Conservation (phyloP, 2,797 vertebrate species). For the Ciconia nigra region DNA sequence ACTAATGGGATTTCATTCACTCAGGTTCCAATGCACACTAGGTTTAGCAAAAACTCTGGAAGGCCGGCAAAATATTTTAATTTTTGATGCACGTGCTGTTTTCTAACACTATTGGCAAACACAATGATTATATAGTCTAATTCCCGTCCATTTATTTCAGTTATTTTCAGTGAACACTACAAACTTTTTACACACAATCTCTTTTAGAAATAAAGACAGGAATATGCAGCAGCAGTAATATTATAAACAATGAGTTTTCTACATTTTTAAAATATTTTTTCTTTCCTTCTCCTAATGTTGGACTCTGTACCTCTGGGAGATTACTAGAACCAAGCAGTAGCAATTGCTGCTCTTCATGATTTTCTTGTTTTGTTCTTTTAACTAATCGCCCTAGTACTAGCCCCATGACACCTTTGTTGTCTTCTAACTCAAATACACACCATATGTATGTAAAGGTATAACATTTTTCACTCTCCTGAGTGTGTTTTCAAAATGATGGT, state of each 20-base stretch:
- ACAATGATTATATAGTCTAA: background rate
- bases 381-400: background rate
- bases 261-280: constrained; percentile 36
- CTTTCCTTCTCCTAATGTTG: background rate
- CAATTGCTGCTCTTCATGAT: background rate
- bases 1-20: constrained; percentile 63
- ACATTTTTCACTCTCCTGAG: background rate
- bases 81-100: constrained; percentile 62
- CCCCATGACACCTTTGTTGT: background rate
- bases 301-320: background rate
- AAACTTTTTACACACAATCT: background rate
- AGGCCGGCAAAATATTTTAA: constrained; percentile 37
- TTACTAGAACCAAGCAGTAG: background rate
- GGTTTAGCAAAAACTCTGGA: constrained; percentile 64
- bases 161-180: constrained; percentile 24
- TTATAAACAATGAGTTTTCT: constrained; percentile 41
- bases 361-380: background rate
- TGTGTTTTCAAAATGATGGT: background rate
- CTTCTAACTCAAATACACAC: background rate
- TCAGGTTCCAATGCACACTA: constrained; percentile 76
- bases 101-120: constrained; percentile 45
- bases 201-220: background rate
- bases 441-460: background rate
- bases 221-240: background rate
- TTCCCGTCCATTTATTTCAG: background rate